Percentiles rank a stretch among this genome's conserved stretches.
These are phyloP conservation scores for Gymnothorax javanicus DNA, from an alignment of 2,797 vertebrate species.

Conservation along the genomic window DNA sequence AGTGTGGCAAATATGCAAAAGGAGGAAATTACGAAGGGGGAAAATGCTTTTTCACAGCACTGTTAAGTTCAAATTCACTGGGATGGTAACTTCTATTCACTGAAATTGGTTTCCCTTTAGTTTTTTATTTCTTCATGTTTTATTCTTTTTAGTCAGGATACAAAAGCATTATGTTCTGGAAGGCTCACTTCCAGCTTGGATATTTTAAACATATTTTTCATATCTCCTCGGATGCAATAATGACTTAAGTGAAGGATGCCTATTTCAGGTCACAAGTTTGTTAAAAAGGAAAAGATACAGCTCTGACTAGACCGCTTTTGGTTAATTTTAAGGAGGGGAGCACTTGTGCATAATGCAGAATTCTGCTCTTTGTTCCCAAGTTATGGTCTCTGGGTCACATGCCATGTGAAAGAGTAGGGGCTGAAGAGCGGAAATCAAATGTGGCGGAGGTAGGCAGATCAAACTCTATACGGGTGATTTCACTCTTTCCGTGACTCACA, in stretches of 20 bases:
- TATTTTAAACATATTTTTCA: not conserved
- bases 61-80: not conserved
- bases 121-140: not conserved
- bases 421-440: conserved; percentile 57
- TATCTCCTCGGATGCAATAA: conserved; percentile 48
- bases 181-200: not conserved
- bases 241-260: conserved; percentile 47
- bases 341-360: conserved; percentile 41
- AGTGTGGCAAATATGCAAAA: no score
- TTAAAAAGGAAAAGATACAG: conserved; percentile 48
- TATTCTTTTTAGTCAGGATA: not conserved
- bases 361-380: conserved; percentile 58
- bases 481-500: conserved; percentile 66
- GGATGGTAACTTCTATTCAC: not conserved
- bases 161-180: not conserved
- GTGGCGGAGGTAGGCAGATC: conserved; percentile 50
- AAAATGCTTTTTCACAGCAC: no score
- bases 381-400: conserved; percentile 59
- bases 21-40: no score
- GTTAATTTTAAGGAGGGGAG: conserved; percentile 53
- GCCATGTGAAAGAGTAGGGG: conserved; percentile 50
- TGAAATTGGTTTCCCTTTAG: not conserved
- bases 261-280: conserved; percentile 57
- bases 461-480: conserved; percentile 59
- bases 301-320: conserved; percentile 57